Evolutionary conservation across 1,140 invertebrate species (phyloP).

Genomic region (Dufourea novaeangliae): DNA sequence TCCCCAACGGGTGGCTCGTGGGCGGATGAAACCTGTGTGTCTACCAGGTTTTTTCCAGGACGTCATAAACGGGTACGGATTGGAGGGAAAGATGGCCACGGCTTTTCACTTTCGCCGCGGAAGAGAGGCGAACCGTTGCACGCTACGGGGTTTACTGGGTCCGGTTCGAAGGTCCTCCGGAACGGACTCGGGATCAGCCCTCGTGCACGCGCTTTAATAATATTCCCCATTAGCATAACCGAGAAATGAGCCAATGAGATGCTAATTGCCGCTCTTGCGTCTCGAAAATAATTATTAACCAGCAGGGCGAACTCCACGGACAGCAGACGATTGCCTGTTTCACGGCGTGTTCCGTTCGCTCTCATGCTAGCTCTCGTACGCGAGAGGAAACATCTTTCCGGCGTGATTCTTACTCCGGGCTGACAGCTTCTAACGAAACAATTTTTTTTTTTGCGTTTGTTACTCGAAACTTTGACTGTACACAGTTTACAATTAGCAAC

Average conservation of each 20-base stretch:
- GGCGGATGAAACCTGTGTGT: constrained; percentile 71
- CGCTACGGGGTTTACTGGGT: constrained; percentile 32
- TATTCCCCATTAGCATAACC: constrained; percentile 74
- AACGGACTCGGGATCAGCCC: constrained; percentile 39
- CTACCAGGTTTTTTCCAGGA: constrained; percentile 35
- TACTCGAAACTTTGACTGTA: no score
- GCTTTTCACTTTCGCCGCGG: constrained; percentile 20
- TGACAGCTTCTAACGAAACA: no score
- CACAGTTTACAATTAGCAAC: no score
- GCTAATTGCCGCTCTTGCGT: constrained; percentile 74
- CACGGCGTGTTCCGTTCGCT: constrained; percentile 21
- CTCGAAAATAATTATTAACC: constrained; percentile 72
- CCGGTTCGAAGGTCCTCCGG: constrained; percentile 12
- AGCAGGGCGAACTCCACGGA: constrained; percentile 54
- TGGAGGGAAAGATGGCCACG: constrained; percentile 29
- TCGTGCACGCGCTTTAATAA: constrained; percentile 72
- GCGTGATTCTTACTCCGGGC: neutral
- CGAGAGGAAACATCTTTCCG: neutral
- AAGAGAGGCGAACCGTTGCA: constrained; percentile 65
- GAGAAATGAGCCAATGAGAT: constrained; percentile 78
- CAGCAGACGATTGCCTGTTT: constrained; percentile 28
- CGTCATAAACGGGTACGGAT: constrained; percentile 66
- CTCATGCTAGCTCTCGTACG: neutral
- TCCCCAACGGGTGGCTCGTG: constrained; percentile 68
- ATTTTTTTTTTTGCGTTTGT: no score